Percentiles rank a stretch among this genome's conserved stretches.
These are phyloP conservation scores for Dilophus febrilis DNA, from an alignment of 2,888 invertebrate species.

Conservation along the genomic window DNA sequence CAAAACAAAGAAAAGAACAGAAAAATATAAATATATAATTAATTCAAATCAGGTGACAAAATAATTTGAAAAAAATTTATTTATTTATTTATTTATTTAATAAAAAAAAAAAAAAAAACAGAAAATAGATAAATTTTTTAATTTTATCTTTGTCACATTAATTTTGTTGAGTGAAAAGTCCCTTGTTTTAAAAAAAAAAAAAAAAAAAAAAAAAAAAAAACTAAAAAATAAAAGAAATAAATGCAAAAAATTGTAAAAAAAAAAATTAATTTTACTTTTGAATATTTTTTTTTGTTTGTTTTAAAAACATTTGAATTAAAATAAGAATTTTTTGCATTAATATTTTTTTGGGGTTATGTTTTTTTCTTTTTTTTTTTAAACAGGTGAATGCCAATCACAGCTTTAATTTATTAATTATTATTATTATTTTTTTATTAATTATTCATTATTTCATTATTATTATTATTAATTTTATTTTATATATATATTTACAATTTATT, in stretches of 20 bases:
- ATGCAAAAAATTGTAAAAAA: no score
- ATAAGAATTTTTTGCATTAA: neutral
- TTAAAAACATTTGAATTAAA: neutral
- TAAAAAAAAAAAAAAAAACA: neutral
- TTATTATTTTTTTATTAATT: no score
- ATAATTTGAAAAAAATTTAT: slow-evolving; percentile 6
- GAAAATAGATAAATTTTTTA: neutral
- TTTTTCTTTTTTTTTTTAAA: neutral
- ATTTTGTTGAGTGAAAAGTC: slow-evolving; percentile 32
- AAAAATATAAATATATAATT: neutral
- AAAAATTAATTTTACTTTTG: no score
- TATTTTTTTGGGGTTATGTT: neutral
- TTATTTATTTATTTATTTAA: neutral
- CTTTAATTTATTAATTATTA: no score
- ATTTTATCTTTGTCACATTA: slow-evolving; percentile 31
- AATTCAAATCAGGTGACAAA: slow-evolving; percentile 9
- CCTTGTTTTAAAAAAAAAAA: slow-evolving; percentile 21
- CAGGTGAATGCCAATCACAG: slow-evolving; percentile 10
- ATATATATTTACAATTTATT: slow-evolving; percentile 1
- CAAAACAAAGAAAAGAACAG: neutral
- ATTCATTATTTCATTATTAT: no score
- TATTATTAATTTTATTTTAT: no score
- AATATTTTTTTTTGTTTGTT: no score
- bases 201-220: no score
- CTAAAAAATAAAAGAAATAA: no score